Percentiles rank a stretch among this genome's conserved stretches.
Evolutionary conservation across 2,888 invertebrate species (phyloP).

Genomic region (Pollenia griseotomentosa): DNA sequence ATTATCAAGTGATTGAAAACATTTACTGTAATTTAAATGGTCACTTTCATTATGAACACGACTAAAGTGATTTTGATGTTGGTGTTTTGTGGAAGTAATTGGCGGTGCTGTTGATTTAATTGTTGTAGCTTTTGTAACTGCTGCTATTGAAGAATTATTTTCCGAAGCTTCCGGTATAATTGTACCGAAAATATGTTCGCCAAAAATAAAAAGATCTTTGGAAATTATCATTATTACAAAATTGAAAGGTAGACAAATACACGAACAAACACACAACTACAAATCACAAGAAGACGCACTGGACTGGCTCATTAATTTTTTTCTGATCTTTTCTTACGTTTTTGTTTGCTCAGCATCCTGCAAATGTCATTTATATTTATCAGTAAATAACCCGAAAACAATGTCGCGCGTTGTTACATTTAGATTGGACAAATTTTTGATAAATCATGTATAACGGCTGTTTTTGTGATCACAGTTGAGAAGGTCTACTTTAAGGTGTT

Average conservation of each 20-base stretch:
- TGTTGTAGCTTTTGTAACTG: background rate
- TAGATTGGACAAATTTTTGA: too few species aligned
- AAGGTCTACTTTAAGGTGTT: too few species aligned
- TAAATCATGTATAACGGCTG: too few species aligned
- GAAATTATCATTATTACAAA: constrained; percentile 40
- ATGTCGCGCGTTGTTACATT: too few species aligned
- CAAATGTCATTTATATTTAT: too few species aligned
- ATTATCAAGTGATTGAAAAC: background rate
- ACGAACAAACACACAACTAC: background rate
- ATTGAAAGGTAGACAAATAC: background rate
- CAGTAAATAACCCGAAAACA: too few species aligned
- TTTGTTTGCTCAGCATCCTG: too few species aligned
- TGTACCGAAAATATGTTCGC: constrained; percentile 35
- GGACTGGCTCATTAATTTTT: background rate
- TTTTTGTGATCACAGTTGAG: too few species aligned
- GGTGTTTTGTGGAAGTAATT: background rate
- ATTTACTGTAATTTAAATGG: background rate
- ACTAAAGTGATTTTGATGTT: background rate
- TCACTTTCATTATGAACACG: background rate
- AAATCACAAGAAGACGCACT: background rate
- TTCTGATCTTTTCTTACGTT: background rate
- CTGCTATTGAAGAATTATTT: background rate
- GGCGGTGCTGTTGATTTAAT: background rate
- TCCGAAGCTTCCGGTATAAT: constrained; percentile 20
- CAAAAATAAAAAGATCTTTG: constrained; percentile 48